Base-by-base conservation (phyloP, 2,797 vertebrate genomes). In the Hemibagrus guttatus region DNA sequence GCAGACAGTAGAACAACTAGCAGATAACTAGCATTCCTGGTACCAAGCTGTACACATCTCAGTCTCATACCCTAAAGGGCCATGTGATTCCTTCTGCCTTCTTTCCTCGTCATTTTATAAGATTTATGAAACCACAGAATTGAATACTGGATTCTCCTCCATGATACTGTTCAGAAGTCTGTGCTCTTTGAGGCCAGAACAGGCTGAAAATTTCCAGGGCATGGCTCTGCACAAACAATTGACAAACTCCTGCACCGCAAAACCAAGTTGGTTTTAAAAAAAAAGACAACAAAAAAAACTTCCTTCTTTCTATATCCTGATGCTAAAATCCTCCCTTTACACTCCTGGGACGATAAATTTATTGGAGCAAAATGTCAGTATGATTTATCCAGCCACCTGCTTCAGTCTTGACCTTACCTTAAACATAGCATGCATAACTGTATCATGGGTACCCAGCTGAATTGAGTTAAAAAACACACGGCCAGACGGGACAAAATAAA, bases 371-470 rank as follows among this genome's bases (percentile, higher is more conserved):
- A 85, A 88, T 78, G 84, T 85, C 78, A 80, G 85, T 78, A 84
- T 84, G 84, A 84, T 89, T 84, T 87, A 85, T 90, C 79, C 84
- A 86, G 81, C 81, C 86, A 86, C 83, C 88, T 87, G 88, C 83
- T 75, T 83, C 61, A 84, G 72, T 81, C 75, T 74, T 86, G 88
- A 89, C 86, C 89, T 35, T 83, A 81, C 81, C 87, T 72, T 85
- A 84, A 85, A 85, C 79, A 82, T 88, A 72, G 63, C 84, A 85
- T 68, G 84, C 69, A 26, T 86, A 86, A 86, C 87, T 84, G 83
- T 74, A 66, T 56, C 85, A 69, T 82, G 68, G 72, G 84, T 88
- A 84, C 85, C 76, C 88, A 78, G 56, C 86, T 75, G 5, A 87
- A 82, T 83, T 74, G 83, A 88, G 85, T 88, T 90, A 87, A 89